phyloP scores from a whole-genome alignment of 1,140 invertebrate genomes.

The Platyura marginata region DNA sequence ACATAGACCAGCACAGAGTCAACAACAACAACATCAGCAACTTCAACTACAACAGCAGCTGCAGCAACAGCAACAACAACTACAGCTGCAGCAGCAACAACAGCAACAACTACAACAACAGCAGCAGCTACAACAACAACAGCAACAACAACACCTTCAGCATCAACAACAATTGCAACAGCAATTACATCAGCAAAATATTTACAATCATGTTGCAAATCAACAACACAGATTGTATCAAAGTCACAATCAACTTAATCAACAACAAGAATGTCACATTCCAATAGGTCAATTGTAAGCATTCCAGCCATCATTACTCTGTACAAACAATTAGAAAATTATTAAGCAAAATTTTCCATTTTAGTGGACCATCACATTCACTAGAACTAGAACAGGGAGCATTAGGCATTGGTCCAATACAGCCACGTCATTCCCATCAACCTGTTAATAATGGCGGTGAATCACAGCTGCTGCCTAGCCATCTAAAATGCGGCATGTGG shows the following conservation, averaged over 20 bases:
- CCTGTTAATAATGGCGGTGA: slow-evolving; percentile 13
- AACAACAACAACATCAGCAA: no score
- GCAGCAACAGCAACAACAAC: background rate
- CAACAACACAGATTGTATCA: no score
- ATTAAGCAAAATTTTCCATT: background rate
- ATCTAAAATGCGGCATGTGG: slow-evolving; percentile 42
- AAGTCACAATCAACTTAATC: no score
- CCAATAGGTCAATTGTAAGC: no score
- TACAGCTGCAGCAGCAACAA: background rate
- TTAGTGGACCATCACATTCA: background rate
- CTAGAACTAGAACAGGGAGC: slow-evolving; percentile 3
- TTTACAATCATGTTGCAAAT: background rate
- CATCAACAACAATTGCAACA: background rate
- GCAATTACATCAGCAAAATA: background rate
- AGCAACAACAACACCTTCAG: background rate
- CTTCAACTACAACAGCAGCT: background rate
- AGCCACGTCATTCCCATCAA: slow-evolving; percentile 11
- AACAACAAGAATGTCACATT: no score
- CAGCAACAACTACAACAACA: no score
- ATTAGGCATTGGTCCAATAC: slow-evolving; percentile 1
- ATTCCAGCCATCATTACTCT: no score
- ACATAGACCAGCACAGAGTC: no score
- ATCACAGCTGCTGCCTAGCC: slow-evolving; percentile 27
- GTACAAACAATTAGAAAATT: no score
- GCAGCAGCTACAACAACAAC: no score